phyloP scores from a whole-genome alignment of 2,797 vertebrate species.

The Amphiprion clarkii region DNA sequence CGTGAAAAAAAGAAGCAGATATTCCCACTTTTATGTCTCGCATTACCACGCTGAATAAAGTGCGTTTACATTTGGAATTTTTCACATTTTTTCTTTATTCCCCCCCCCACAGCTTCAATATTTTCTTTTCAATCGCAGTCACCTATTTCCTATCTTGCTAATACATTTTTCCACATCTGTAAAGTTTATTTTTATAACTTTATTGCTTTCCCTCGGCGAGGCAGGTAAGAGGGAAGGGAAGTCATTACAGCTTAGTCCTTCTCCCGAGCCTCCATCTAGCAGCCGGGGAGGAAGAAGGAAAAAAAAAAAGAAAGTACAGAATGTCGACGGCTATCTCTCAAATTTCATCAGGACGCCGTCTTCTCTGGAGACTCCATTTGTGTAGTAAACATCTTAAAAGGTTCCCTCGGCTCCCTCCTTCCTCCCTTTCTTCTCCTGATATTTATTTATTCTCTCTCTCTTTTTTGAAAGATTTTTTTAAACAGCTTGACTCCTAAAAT shows the following conservation, averaged over 20 bases:
- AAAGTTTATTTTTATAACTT: constrained; percentile 81
- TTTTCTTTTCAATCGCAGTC: constrained; percentile 71
- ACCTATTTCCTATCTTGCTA: constrained; percentile 76
- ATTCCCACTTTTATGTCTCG: constrained; percentile 59
- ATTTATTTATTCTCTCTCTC: constrained; percentile 64
- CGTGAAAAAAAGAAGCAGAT: constrained; percentile 25
- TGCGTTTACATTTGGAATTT: constrained; percentile 60
- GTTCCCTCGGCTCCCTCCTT: constrained; percentile 77
- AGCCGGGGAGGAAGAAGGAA: constrained; percentile 15
- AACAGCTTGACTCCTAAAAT: constrained; percentile 86
- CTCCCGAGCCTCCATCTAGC: constrained; percentile 67
- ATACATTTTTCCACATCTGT: constrained; percentile 69
- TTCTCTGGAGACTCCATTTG: constrained; percentile 79
- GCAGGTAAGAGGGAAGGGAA: constrained; percentile 78
- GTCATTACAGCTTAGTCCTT: constrained; percentile 82
- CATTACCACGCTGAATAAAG: constrained; percentile 64
- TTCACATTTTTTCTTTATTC: constrained; percentile 18
- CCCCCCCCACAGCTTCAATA: constrained; percentile 33
- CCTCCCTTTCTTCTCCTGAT: constrained; percentile 75
- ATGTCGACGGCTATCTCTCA: constrained; percentile 81
- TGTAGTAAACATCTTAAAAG: constrained; percentile 86
- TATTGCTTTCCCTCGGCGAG: constrained; percentile 76
- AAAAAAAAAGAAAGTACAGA: constrained; percentile 65
- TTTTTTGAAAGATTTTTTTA: constrained; percentile 48
- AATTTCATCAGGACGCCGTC: constrained; percentile 77